Base-by-base conservation (phyloP, 1,140 invertebrate species). In the Drosophila setifemur region DNA sequence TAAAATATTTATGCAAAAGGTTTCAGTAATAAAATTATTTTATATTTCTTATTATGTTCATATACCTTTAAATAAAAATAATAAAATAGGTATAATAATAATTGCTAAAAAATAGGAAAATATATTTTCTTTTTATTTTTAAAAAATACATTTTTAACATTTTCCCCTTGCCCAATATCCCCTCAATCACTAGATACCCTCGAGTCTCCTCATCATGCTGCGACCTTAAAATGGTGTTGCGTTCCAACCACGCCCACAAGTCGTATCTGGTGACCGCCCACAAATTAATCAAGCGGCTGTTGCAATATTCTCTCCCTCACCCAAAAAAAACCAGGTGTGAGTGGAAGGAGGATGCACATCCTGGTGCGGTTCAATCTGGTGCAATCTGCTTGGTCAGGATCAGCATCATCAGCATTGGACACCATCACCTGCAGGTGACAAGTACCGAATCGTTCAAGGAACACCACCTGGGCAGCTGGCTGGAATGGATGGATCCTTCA, bases 241-340 rank as follows among this genome's bases (percentile, higher is more conserved):
- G 35, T 25, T 12, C 21, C 26, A 23, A 66, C 37, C 58, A 86
- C 81, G 82, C 81, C 81, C 81, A 86, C 82, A 76, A 81, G 70
- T 76, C 87, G 81, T 53, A 61, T 55, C 60, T 69, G 16, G 48
- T 57, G 28, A 14, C 74, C 81, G 81, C 81, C 79, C 81, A 8
- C 44, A 75, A 86, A 86, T 86, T 81, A 86, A 86, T 86, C 82
- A 86, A 86, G 76, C 82, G 74, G 57, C 82, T 87, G 72, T 76
- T 76, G 82, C 67, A 76, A 86, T 82, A 76, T 68, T 79, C 50
- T 19, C 33, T 25, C n/a, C 55, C 33, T 47, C 31, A 50, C 39
- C 21, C n/a, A n/a, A n/a, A n/a, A n/a, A n/a, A n/a, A n/a, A 19
- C 14, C 31, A 31, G 9, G 11, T 33, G 31, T 21, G 40, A 49